These are phyloP conservation scores for Caloenas nicobarica DNA, from an alignment of 2,113 vertebrate species.

Conservation along the genomic window DNA sequence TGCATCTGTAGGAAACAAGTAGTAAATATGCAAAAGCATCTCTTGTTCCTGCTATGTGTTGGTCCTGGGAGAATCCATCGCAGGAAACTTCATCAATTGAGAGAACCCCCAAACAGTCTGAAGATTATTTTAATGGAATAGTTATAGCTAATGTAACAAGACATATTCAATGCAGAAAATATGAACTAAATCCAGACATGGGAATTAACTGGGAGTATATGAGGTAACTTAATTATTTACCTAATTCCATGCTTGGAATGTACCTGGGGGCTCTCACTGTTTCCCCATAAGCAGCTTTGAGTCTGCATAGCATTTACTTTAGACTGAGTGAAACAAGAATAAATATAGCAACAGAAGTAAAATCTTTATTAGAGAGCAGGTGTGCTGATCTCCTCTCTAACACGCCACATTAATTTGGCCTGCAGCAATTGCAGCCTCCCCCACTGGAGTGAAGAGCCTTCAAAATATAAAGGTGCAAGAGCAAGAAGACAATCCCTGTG, in stretches of 20 bases:
- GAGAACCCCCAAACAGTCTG: background rate
- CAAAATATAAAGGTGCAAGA: background rate
- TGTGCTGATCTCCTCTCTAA: conserved; percentile 23
- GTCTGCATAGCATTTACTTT: background rate
- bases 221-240: conserved; percentile 50
- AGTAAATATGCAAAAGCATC: background rate
- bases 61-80: conserved; percentile 2
- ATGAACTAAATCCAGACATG: conserved; percentile 7
- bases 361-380: conserved; percentile 45
- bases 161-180: background rate
- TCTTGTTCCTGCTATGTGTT: background rate
- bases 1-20: background rate
- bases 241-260: conserved; percentile 15
- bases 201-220: conserved; percentile 59
- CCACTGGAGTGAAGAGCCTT: background rate
- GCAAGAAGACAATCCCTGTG: background rate
- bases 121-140: conserved; percentile 4
- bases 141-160: conserved; percentile 46
- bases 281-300: conserved; percentile 32
- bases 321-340: background rate
- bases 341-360: conserved; percentile 47
- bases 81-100: conserved; percentile 1
- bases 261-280: background rate
- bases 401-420: conserved; percentile 28
- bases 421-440: conserved; percentile 42